These are phyloP conservation scores for Argyrosomus japonicus DNA, from an alignment of 2,113 vertebrate species.

Conservation along the genomic window DNA sequence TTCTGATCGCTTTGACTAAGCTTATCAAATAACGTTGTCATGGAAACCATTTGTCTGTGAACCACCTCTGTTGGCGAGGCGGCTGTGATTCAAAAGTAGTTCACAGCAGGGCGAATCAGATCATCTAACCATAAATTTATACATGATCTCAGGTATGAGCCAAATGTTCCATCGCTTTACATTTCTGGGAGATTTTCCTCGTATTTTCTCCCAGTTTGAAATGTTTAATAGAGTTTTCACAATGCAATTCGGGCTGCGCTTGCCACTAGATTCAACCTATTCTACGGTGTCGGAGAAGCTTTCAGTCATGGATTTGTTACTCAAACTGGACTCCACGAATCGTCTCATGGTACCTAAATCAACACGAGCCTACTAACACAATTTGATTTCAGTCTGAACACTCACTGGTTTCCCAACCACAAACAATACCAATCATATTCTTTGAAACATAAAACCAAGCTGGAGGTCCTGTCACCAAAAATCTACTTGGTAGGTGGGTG, in stretches of 20 bases:
- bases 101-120: slow-evolving; percentile 46
- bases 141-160: slow-evolving; percentile 28
- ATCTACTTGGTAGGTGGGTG: neutral
- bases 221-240: neutral
- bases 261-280: too few relatives aligned
- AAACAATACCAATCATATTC: neutral
- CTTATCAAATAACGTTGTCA: slow-evolving; percentile 76
- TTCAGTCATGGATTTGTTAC: slow-evolving; percentile 1
- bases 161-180: neutral
- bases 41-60: slow-evolving; percentile 72
- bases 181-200: neutral
- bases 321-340: neutral
- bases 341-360: neutral
- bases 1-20: slow-evolving; percentile 65
- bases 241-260: too few relatives aligned
- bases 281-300: too few relatives aligned
- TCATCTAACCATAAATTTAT: slow-evolving; percentile 33
- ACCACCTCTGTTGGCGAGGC: slow-evolving; percentile 56
- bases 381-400: neutral
- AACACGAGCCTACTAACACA: neutral
- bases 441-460: neutral
- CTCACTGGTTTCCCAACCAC: neutral
- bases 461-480: neutral
- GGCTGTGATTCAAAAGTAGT: slow-evolving; percentile 63
- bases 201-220: too few relatives aligned